phyloP scores from a whole-genome alignment of 2,113 vertebrate species.

The Tamias sibiricus region DNA sequence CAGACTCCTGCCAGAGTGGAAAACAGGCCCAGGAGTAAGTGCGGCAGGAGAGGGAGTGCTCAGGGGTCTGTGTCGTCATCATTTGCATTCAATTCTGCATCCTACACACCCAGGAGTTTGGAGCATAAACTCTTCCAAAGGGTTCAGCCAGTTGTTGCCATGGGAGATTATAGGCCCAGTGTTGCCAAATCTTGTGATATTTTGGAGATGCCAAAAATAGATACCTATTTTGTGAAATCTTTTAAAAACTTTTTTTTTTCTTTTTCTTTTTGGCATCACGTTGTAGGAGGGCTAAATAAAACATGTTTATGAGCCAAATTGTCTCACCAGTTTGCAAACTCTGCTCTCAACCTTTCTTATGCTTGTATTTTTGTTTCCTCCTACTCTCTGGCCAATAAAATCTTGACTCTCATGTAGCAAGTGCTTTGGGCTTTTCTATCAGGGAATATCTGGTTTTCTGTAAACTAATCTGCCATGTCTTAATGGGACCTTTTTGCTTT shows the following conservation, averaged over 20 bases:
- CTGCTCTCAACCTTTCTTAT: neutral
- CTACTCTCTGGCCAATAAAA: neutral
- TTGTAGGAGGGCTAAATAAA: neutral
- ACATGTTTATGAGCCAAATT: neutral
- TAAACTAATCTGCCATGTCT: neutral
- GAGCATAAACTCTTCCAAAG: neutral
- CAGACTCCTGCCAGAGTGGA: neutral
- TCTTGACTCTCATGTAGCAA: neutral
- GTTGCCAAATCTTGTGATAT: slow-evolving; percentile 28
- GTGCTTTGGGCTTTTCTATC: neutral
- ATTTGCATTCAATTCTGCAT: neutral
- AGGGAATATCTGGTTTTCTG: neutral
- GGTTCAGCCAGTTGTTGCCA: neutral
- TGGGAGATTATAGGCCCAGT: neutral
- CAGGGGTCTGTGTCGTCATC: neutral
- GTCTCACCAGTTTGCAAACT: neutral
- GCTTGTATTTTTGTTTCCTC: slow-evolving; percentile 25
- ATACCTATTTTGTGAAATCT: slow-evolving; percentile 23
- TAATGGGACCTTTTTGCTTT: neutral
- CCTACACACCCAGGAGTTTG: neutral
- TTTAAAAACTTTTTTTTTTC: neutral
- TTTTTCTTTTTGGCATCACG: neutral
- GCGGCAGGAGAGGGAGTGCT: neutral
- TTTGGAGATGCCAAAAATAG: slow-evolving; percentile 29
- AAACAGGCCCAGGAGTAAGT: neutral